Base-by-base conservation (phyloP, 35 echinoderm and acorn worm species). In the Strongylocentrotus purpuratus region DNA sequence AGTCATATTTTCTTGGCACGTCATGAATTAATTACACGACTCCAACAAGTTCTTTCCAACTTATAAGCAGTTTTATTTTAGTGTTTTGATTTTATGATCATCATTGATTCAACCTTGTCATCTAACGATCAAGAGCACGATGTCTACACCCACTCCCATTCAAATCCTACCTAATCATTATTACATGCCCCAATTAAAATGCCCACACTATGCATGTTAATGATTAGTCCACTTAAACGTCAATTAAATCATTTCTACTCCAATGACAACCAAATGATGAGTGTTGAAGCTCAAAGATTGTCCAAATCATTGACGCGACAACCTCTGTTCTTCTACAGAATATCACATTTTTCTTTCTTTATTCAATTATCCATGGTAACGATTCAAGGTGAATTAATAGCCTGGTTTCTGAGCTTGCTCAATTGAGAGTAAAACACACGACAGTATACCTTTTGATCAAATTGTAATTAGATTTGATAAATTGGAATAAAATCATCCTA, bases 381-480 rank as follows among this genome's bases (percentile, higher is more conserved):
- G 65, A 7, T 22, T 78, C 65, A 78, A 78, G 65, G 65, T 78
- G 65, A 78, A 8, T 78, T n/a, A n/a, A 78, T 78, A 78, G 22
- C 52, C 1, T 59, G 52, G 17, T 17, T 78, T 78, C 28, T 28
- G 65, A 78, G 61, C 25, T 28, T 78, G 65, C 65, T 78, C 65
- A 78, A 78, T 1, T 78, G 65, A n/a, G 65, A n/a, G 50, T 22
- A 78, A 78, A 78, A 78, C 25, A 78, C 22, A 78, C 65, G 65
- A 7, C 18, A 78, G 61, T 78, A 4, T n/a, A 0, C 65, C 65
- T 31, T 78, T 78, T 78, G 18, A 78, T 78, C 65, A 45, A 89
- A 89, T 45, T 89, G 87, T 89, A 89, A 89, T 89, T 89, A 89
- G 87, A 89, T 89, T 89, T 89, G 87, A 89, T 89, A 89, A 89